Percentiles rank a stretch among this genome's conserved stretches.
These are phyloP conservation scores for Chiloscyllium plagiosum DNA, from an alignment of 2,113 vertebrate species.

Conservation along the genomic window DNA sequence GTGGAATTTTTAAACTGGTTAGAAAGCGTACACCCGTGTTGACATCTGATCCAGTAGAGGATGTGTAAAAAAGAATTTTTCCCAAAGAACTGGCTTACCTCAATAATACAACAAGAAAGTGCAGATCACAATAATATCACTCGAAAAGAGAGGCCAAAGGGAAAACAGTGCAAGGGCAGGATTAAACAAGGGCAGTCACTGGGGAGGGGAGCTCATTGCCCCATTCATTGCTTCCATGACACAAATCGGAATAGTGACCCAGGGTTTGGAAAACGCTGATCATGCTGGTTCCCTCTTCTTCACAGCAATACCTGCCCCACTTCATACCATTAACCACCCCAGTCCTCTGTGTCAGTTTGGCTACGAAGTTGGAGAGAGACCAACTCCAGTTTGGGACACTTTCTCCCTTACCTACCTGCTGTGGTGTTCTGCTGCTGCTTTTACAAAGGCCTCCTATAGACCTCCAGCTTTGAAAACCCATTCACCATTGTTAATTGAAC, in stretches of 20 bases:
- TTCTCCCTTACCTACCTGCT: not conserved
- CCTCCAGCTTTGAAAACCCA: not conserved
- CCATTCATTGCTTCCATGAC: not conserved
- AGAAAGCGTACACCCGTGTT: too few species aligned
- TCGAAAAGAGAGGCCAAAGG: too few species aligned
- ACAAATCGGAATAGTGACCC: not conserved
- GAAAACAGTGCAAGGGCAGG: not conserved
- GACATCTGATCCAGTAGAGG: not conserved
- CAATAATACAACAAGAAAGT: too few species aligned
- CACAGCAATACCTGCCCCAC: not conserved
- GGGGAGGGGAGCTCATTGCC: not conserved
- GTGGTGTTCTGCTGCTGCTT: not conserved
- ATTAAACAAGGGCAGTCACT: not conserved
- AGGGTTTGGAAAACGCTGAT: not conserved
- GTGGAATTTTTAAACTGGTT: too few species aligned
- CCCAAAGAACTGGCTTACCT: too few species aligned
- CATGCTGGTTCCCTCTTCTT: not conserved
- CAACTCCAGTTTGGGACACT: not conserved
- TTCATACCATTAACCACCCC: not conserved
- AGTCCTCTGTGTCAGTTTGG: too few species aligned
- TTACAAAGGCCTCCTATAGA: not conserved
- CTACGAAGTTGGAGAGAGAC: not conserved
- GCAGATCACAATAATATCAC: too few species aligned
- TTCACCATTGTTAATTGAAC: not conserved
- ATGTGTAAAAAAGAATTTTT: too few species aligned